phyloP scores from a whole-genome alignment of 2,113 vertebrate genomes.

The Chaetodon trifascialis region DNA sequence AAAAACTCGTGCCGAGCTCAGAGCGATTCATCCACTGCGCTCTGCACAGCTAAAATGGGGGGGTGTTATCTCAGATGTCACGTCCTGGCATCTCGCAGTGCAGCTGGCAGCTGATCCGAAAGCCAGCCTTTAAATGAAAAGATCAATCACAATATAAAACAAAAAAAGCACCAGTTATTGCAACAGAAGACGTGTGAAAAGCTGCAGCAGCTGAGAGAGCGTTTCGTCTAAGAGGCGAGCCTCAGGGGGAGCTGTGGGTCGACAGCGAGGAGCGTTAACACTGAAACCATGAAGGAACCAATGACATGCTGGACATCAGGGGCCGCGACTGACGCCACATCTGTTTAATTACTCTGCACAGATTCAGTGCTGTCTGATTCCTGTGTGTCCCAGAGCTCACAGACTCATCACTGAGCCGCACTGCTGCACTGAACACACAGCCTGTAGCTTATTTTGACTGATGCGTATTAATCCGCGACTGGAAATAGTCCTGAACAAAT shows the following conservation, averaged over 20 bases:
- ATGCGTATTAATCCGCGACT: no score
- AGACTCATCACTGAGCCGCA: neutral
- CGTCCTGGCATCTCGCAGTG: neutral
- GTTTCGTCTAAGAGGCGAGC: neutral
- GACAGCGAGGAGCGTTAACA: neutral
- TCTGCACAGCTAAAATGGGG: neutral
- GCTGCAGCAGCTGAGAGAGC: constrained; percentile 13
- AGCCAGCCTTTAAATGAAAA: neutral
- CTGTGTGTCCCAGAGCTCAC: neutral
- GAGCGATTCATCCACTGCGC: neutral
- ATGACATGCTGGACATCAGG: neutral
- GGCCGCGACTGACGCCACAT: neutral
- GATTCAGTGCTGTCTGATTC: neutral
- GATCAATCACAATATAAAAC: neutral
- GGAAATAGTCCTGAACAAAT: no score
- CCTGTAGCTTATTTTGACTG: neutral
- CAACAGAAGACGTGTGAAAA: constrained; percentile 17
- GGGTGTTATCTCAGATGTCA: neutral
- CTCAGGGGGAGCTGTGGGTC: neutral
- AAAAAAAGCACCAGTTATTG: neutral
- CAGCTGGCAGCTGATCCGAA: constrained; percentile 29
- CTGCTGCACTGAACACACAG: neutral
- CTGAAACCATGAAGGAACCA: neutral
- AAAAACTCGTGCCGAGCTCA: neutral
- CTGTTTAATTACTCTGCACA: neutral